Evolutionary conservation across 2,113 vertebrate genomes (phyloP).

Genomic region (Numenius arquata): DNA sequence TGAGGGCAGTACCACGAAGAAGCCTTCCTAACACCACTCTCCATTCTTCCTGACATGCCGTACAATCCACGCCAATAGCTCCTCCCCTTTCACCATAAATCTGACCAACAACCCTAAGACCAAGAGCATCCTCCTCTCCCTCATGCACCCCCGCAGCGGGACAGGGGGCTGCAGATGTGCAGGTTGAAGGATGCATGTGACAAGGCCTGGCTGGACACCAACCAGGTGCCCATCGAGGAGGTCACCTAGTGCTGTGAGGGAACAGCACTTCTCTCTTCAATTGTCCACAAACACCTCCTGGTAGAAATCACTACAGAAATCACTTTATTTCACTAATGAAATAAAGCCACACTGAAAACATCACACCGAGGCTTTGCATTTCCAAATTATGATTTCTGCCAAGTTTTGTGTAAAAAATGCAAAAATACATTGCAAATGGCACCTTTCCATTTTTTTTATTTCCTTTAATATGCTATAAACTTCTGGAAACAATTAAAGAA

Average conservation of each 20-base stretch:
- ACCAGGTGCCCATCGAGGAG: no score
- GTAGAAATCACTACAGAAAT: neutral
- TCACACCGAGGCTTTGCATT: neutral
- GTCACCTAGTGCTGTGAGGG: accelerated
- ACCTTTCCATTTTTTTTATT: neutral
- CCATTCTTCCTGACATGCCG: neutral
- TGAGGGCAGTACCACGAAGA: neutral
- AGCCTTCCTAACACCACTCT: neutral
- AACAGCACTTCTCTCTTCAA: neutral
- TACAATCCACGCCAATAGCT: neutral
- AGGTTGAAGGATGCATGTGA: accelerated
- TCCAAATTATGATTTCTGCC: neutral
- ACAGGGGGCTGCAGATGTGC: accelerated
- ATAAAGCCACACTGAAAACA: neutral
- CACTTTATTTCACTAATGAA: no score
- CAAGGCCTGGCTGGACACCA: accelerated
- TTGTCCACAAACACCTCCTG: neutral
- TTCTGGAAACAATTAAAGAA: neutral
- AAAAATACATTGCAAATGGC: neutral
- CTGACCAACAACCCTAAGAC: neutral
- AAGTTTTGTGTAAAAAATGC: neutral
- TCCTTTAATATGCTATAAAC: neutral
- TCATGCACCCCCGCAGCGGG: accelerated
- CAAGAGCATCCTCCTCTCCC: neutral
- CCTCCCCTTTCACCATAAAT: accelerated